Conservation (phyloP, 2,113 vertebrate species). For the Neopipo cinnamomea region DNA sequence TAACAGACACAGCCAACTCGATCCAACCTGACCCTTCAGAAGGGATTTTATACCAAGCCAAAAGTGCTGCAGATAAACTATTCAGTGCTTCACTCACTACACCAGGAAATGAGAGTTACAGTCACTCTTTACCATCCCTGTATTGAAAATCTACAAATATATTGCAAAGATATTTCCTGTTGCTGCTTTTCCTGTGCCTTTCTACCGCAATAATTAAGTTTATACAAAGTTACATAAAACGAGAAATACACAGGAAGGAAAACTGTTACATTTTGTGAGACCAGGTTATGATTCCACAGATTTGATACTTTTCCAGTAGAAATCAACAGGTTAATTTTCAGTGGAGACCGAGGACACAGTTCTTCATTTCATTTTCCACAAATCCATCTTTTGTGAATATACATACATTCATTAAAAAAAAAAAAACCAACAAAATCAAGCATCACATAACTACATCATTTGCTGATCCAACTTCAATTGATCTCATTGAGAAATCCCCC, state of each 20-base stretch:
- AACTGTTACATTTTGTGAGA: not conserved
- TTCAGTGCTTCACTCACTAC: not conserved
- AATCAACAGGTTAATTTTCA: not conserved
- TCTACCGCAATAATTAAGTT: fast-evolving
- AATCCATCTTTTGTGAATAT: not conserved
- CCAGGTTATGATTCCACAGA: not conserved
- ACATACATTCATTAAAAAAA: not conserved
- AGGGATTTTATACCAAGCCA: not conserved
- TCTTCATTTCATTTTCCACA: not conserved
- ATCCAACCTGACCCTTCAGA: not conserved
- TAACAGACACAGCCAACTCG: not conserved
- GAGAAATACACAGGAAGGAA: not conserved
- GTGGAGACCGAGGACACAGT: not conserved
- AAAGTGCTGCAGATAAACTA: not conserved
- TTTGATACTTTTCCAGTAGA: not conserved
- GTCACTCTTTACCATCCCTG: not conserved
- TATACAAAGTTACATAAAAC: not conserved
- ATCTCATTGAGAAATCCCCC: not conserved
- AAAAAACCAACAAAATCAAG: too few species aligned
- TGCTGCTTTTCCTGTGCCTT: not conserved
- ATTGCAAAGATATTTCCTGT: not conserved
- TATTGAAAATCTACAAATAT: not conserved
- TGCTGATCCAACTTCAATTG: not conserved
- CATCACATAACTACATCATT: not conserved
- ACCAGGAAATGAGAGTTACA: not conserved